Evolutionary conservation across 2,888 invertebrate species (phyloP).

Genomic region (Exocentrus adspersus): DNA sequence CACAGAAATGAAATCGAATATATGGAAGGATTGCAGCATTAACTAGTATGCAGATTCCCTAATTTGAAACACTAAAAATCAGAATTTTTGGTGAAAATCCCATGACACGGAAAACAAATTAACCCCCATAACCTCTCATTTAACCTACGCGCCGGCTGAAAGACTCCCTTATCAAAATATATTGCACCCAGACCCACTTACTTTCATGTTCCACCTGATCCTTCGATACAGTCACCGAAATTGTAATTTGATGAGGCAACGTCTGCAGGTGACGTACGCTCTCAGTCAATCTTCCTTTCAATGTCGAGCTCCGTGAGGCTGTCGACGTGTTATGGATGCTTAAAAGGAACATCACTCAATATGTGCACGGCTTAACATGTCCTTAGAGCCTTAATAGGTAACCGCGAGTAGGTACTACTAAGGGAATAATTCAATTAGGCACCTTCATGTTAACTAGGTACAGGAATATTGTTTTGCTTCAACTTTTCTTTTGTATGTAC

Average conservation of each 20-base stretch:
- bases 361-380: background rate
- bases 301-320: background rate
- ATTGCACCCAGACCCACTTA: background rate
- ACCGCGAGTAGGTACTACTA: background rate
- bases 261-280: slow-evolving; percentile 38
- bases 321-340: background rate
- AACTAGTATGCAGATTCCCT: too few species aligned
- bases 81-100: too few species aligned
- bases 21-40: too few species aligned
- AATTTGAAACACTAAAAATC: too few species aligned
- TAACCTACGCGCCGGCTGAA: too few species aligned
- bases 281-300: slow-evolving; percentile 15
- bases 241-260: slow-evolving; percentile 36
- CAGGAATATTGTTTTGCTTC: too few species aligned
- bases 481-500: too few species aligned
- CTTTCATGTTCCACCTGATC: background rate
- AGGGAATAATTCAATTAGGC: background rate
- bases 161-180: background rate
- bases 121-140: too few species aligned
- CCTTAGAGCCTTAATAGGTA: background rate
- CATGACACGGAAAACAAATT: too few species aligned
- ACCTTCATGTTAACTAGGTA: background rate
- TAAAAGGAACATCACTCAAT: slow-evolving; percentile 13
- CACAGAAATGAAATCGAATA: too few species aligned
- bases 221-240: slow-evolving; percentile 18